These are phyloP conservation scores for Rallus limicola DNA, from an alignment of 2,113 vertebrate genomes.

Conservation along the genomic window DNA sequence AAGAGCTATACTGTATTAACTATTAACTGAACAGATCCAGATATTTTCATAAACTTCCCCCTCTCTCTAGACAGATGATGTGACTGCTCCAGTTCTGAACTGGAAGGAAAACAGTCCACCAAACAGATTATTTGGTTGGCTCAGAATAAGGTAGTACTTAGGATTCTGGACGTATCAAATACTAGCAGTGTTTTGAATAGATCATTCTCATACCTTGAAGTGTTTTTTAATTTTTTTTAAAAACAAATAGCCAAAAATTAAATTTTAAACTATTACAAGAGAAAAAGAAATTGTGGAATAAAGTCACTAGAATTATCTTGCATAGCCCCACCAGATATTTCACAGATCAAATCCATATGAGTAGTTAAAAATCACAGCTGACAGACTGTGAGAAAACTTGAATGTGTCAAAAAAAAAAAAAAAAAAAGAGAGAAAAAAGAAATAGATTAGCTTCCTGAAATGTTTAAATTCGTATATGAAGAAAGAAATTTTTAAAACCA, in stretches of 20 bases:
- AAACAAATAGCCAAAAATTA: not conserved
- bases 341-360: not conserved
- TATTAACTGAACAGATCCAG: not conserved
- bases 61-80: not conserved
- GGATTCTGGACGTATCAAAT: not conserved
- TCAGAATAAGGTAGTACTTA: not conserved
- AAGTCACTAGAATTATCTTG: not conserved
- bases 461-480: conserved; percentile 1
- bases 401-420: not conserved
- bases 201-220: not conserved
- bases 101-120: not conserved
- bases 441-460: conserved; percentile 1
- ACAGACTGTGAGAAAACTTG: conserved; percentile 18
- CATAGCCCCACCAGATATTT: not conserved
- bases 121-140: not conserved
- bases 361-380: conserved; percentile 46
- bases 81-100: not conserved
- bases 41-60: not conserved
- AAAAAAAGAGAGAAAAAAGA: not conserved
- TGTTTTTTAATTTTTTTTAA: not conserved
- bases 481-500: conserved; percentile 33
- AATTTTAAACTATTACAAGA: not conserved
- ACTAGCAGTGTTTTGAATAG: not conserved
- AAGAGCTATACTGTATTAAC: not conserved
- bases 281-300: not conserved